Percentiles rank a stretch among this genome's conserved stretches.
These are phyloP conservation scores for Caenorhabditis becei DNA, from an alignment of 2,888 invertebrate genomes.

Conservation along the genomic window DNA sequence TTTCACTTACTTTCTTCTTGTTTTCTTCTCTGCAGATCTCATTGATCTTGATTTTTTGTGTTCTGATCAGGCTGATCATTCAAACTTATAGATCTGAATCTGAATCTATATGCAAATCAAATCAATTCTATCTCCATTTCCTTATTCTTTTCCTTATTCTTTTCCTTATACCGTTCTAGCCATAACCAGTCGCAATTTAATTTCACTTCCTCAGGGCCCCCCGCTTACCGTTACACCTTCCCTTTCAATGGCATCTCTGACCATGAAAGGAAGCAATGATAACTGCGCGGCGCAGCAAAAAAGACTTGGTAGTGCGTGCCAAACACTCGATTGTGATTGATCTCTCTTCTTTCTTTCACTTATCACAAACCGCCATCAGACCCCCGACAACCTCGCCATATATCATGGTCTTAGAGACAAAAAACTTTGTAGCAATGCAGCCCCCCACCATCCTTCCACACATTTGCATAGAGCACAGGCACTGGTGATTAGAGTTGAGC, in stretches of 20 bases:
- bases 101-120: too few relatives aligned
- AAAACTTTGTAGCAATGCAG: slow-evolving; percentile 15
- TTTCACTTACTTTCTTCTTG: too few relatives aligned
- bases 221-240: neutral
- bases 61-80: too few relatives aligned
- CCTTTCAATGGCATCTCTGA: slow-evolving; percentile 11
- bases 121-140: too few relatives aligned
- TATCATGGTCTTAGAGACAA: slow-evolving; percentile 30
- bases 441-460: neutral
- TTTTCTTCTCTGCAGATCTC: too few relatives aligned
- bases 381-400: slow-evolving; percentile 27
- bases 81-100: too few relatives aligned
- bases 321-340: slow-evolving; percentile 56
- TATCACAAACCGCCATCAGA: slow-evolving; percentile 37
- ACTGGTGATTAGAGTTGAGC: slow-evolving; percentile 55
- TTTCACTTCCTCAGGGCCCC: too few relatives aligned
- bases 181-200: too few relatives aligned
- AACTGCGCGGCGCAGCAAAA: slow-evolving; percentile 15
- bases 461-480: slow-evolving; percentile 53
- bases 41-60: too few relatives aligned
- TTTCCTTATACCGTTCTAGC: too few relatives aligned
- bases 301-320: slow-evolving; percentile 50
- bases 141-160: too few relatives aligned
- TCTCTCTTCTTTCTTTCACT: slow-evolving; percentile 40
- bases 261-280: slow-evolving; percentile 14